phyloP scores from a whole-genome alignment of 2,797 vertebrate genomes.

The Scarus forsteni region DNA sequence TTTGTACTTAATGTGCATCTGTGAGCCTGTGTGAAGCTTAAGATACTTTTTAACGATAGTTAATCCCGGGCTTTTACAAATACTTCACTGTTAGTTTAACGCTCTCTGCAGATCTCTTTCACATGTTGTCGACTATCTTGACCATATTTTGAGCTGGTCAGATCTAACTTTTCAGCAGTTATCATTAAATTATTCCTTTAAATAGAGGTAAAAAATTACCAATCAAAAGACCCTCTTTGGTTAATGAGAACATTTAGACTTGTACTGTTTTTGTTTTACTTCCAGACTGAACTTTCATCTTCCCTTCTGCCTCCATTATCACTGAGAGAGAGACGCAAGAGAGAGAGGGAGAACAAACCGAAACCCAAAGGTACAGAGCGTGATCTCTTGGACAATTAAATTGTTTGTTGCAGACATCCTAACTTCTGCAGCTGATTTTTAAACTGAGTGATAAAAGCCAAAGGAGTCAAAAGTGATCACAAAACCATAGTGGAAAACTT shows the following conservation, averaged over 20 bases:
- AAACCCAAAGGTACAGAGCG: constrained; percentile 64
- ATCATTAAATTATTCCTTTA: too few species aligned
- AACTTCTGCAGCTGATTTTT: too few species aligned
- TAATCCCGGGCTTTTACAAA: too few species aligned
- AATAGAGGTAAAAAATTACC: background rate
- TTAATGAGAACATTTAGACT: background rate
- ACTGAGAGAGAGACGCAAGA: constrained; percentile 34
- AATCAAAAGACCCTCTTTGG: background rate
- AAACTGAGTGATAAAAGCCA: too few species aligned
- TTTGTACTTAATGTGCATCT: background rate
- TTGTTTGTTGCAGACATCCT: too few species aligned
- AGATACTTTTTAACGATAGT: too few species aligned
- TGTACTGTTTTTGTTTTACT: constrained; percentile 6
- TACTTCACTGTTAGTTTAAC: background rate
- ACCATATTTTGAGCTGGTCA: background rate
- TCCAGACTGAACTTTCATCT: constrained; percentile 60
- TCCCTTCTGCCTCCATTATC: constrained; percentile 3
- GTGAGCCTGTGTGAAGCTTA: background rate
- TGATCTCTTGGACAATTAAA: too few species aligned
- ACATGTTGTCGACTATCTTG: too few species aligned
- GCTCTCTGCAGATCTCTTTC: too few species aligned
- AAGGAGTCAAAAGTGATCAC: too few species aligned
- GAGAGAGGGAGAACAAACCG: constrained; percentile 45
- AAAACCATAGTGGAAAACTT: too few species aligned
- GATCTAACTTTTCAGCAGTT: too few species aligned